These are phyloP conservation scores for Caenorhabditis sp. DNA, from an alignment of 2,888 invertebrate species.

Conservation along the genomic window DNA sequence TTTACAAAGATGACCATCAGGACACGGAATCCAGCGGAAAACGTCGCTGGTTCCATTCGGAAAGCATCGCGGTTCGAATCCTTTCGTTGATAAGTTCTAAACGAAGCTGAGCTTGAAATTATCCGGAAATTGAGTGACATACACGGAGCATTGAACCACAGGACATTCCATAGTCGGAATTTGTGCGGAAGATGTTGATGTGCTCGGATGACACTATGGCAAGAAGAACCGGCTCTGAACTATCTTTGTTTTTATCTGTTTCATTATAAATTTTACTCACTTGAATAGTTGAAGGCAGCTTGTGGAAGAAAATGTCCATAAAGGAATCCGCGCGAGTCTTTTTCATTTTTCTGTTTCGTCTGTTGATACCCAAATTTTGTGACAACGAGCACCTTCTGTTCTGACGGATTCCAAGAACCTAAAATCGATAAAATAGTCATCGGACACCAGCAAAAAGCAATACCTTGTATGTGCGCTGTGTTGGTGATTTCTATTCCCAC, in stretches of 20 bases:
- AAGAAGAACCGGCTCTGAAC: slow-evolving; percentile 57
- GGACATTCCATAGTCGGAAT: slow-evolving; percentile 60
- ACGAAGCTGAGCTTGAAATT: slow-evolving; percentile 83
- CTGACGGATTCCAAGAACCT: slow-evolving; percentile 55
- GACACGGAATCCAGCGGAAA: slow-evolving; percentile 73
- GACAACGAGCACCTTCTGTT: slow-evolving; percentile 83
- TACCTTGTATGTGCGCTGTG: slow-evolving; percentile 50
- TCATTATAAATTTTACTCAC: slow-evolving; percentile 32
- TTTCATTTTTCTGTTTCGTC: slow-evolving; percentile 89
- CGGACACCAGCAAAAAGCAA: not conserved
- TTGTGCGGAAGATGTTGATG: slow-evolving; percentile 58
- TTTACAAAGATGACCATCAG: slow-evolving; percentile 60
- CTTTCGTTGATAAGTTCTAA: slow-evolving; percentile 86
- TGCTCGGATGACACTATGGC: slow-evolving; percentile 66
- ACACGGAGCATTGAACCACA: slow-evolving; percentile 65
- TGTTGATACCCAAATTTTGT: slow-evolving; percentile 97
- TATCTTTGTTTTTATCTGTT: not conserved
- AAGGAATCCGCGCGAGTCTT: slow-evolving; percentile 92
- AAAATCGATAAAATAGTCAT: no score
- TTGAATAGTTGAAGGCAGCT: slow-evolving; percentile 41
- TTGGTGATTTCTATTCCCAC: slow-evolving; percentile 3
- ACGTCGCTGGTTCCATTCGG: slow-evolving; percentile 67
- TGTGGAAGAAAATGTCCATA: slow-evolving; percentile 90
- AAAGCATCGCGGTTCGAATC: slow-evolving; percentile 84
- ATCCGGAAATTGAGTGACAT: not conserved